A percentile compares a stretch with the other conserved stretches of the same genome.
phyloP scores from a whole-genome alignment of 2,888 invertebrate species.

The Tricholauxania praeusta region DNA sequence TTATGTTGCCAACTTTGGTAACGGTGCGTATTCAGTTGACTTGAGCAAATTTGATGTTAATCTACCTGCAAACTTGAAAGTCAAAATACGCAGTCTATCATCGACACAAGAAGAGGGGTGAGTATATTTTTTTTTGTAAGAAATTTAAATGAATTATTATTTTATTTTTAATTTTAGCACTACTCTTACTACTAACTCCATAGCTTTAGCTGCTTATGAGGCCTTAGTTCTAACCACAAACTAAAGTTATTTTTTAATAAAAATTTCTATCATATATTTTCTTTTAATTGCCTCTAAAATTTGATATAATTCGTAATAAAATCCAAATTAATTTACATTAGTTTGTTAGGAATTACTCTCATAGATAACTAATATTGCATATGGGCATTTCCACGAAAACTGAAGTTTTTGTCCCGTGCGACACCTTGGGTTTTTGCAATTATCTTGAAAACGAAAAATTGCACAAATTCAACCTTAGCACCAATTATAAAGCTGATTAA shows the following conservation, averaged over 20 bases:
- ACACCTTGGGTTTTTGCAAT: too few species aligned
- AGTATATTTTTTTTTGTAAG: neutral
- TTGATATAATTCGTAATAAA: too few species aligned
- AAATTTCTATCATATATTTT: too few species aligned
- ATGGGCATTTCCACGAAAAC: too few species aligned
- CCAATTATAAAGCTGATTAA: too few species aligned
- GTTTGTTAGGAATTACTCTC: too few species aligned
- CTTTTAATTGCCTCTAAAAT: too few species aligned
- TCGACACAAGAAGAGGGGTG: conserved; percentile 40
- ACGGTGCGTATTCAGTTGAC: conserved; percentile 45
- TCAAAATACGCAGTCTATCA: conserved; percentile 43
- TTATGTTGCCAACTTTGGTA: conserved; percentile 56
- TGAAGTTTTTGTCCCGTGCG: too few species aligned
- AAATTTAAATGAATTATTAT: neutral
- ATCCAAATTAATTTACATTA: too few species aligned
- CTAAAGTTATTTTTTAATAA: neutral
- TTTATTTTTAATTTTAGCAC: neutral
- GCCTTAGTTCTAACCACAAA: conserved; percentile 42
- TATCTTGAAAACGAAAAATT: too few species aligned
- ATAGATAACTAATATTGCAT: too few species aligned
- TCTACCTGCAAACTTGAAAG: conserved; percentile 42
- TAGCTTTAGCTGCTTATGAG: conserved; percentile 42
- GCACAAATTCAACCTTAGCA: too few species aligned
- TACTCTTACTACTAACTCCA: neutral
- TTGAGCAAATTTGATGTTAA: conserved; percentile 46